Evolutionary conservation across 2,888 invertebrate species (phyloP), one percentile per base, ranked within the genome.

Genomic region (Tenthredo notha): DNA sequence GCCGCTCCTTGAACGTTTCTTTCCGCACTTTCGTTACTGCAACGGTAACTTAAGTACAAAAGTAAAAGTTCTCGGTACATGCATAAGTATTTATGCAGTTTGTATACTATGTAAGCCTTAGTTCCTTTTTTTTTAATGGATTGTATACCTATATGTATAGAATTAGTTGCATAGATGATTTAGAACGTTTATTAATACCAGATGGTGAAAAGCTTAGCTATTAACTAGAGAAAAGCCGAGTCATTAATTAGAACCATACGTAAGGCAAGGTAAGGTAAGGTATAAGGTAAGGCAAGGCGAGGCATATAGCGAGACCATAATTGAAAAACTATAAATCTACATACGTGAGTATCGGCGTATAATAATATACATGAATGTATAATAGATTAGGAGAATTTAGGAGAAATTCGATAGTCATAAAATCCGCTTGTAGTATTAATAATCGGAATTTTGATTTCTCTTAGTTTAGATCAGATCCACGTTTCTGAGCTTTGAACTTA

Each of bases 201-300:
- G 47, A 25, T 10, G 47, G 29, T 47, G 25, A 37, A 43, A 47
- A 75, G 33, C n/a, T 37, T 4, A 40, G 75, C 33, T 67, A n/a
- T 84, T 67, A 84, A 84, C 80, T 78, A 80, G 84, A 84, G 84
- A 84, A 84, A 84, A 78, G 78, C 18, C 40, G 33, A 0, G 25
- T 37, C 37, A 21, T 37, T 58, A 33, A 33, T 33, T 33, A 33
- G 33, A 33, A 4, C 4, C 33, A 33, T 33, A 33, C 40, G 21
- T 7, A 21, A 40, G 29, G 40, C n/a, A 37, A 7, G n/a, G n/a
- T n/a, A 33, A 33, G 4, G 33, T 4, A 33, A 33, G 33, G 33
- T 4, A 33, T n/a, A n/a, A n/a, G n/a, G n/a, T n/a, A 21, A 21
- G 50, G 18, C 18, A 18, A 50, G 18, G 18, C 15, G 4, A 50